Evolutionary conservation across 2,797 vertebrate species (phyloP).

Genomic region (Etheostoma nigrum): DNA sequence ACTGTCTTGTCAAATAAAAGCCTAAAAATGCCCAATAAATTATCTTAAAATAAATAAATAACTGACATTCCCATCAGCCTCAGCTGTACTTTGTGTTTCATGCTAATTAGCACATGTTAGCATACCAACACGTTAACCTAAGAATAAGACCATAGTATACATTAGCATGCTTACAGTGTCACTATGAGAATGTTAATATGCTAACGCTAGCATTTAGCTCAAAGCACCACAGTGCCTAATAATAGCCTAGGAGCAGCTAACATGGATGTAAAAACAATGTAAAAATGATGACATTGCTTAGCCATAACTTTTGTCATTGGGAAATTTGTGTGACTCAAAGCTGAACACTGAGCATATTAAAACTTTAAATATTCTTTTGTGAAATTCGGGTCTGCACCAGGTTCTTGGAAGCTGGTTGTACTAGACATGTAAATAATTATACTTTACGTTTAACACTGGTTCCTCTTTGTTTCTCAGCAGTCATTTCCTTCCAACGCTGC

Average conservation of each 20-base stretch:
- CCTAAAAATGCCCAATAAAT: no score
- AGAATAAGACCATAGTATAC: background rate
- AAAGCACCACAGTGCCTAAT: no score
- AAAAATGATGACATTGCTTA: background rate
- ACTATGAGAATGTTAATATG: background rate
- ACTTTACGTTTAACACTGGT: background rate
- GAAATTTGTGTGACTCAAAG: background rate
- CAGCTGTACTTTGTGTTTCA: no score
- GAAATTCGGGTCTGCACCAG: background rate
- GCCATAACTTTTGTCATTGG: background rate
- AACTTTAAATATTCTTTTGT: background rate
- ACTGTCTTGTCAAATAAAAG: no score
- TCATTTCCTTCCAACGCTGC: conserved; percentile 65
- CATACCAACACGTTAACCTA: background rate
- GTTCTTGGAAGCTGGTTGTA: background rate
- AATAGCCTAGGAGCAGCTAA: background rate
- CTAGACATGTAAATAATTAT: conserved; percentile 4
- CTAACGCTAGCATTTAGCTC: background rate
- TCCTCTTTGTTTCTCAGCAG: conserved; percentile 66
- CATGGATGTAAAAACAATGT: background rate
- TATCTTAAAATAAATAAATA: no score
- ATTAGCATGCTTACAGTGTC: background rate
- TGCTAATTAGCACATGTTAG: background rate
- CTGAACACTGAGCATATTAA: background rate
- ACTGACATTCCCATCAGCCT: no score